A percentile compares a stretch with the other conserved stretches of the same genome.
phyloP scores from a whole-genome alignment of 2,888 invertebrate genomes.

The Eulithis testata region DNA sequence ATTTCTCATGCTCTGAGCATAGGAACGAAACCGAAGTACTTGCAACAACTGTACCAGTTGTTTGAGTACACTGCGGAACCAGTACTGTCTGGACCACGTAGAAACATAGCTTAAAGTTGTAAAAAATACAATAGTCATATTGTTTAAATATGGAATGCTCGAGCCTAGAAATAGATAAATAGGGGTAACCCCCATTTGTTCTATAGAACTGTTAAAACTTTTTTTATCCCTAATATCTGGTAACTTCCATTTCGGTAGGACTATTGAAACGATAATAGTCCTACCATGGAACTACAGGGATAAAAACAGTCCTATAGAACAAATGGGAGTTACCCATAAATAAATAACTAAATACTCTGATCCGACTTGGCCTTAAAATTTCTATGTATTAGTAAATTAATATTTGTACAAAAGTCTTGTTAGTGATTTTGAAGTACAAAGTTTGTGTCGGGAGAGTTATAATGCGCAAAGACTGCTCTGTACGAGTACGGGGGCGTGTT shows the following conservation, averaged over 20 bases:
- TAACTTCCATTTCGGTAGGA: too few species aligned
- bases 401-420: conserved; percentile 57
- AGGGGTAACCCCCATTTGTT: too few species aligned
- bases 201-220: too few species aligned
- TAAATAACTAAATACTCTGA: conserved; percentile 10
- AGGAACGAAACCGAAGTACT: conserved; percentile 5
- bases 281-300: too few species aligned
- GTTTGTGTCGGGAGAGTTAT: conserved; percentile 56
- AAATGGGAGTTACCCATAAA: too few species aligned
- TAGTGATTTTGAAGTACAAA: conserved; percentile 80
- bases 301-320: too few species aligned
- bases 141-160: conserved; percentile 6
- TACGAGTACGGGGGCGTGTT: conserved; percentile 1
- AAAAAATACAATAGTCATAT: background rate
- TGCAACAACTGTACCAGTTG: background rate
- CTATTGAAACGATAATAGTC: too few species aligned
- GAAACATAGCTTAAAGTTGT: background rate
- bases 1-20: conserved; percentile 14
- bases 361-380: conserved; percentile 29
- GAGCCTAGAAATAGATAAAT: conserved; percentile 11
- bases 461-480: conserved; percentile 16
- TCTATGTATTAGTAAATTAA: conserved; percentile 42
- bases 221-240: too few species aligned
- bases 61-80: background rate
- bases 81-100: background rate